A percentile compares a stretch with the other conserved stretches of the same genome.
Evolutionary conservation across 2,113 vertebrate genomes (phyloP).

Genomic region (Plotosus lineatus): DNA sequence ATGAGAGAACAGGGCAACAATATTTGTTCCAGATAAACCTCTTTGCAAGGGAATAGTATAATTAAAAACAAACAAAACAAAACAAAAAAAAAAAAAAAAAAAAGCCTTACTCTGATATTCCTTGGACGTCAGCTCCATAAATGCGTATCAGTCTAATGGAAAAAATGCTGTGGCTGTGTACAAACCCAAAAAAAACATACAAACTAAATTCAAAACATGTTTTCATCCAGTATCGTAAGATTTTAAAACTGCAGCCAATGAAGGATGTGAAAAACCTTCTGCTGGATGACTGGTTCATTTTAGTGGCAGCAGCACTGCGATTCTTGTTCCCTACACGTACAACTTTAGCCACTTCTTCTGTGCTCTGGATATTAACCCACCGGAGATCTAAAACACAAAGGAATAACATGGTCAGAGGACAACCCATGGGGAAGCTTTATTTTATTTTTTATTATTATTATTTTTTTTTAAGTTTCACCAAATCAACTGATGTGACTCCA

Average conservation of each 20-base stretch:
- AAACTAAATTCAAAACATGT: not conserved
- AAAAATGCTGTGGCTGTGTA: constrained; percentile 85
- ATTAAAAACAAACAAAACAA: not conserved
- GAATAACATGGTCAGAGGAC: not conserved
- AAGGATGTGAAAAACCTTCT: constrained; percentile 70
- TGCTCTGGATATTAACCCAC: constrained; percentile 81
- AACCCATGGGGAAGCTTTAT: no score
- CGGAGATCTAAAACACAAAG: constrained; percentile 73
- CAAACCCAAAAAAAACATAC: constrained; percentile 19
- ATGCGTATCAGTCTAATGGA: constrained; percentile 81
- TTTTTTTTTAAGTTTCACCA: not conserved
- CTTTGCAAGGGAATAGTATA: not conserved
- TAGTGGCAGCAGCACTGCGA: constrained; percentile 83
- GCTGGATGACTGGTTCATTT: constrained; percentile 88
- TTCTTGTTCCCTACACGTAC: constrained; percentile 85
- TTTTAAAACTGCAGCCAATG: no score
- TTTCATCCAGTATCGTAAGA: no score
- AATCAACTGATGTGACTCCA: not conserved
- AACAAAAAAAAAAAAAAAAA: not conserved
- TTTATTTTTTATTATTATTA: no score
- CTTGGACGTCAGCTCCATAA: constrained; percentile 62
- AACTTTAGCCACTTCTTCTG: constrained; percentile 78
- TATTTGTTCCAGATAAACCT: no score
- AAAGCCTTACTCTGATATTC: constrained; percentile 79
- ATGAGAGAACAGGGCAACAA: no score